Evolutionary conservation across 2,797 vertebrate genomes (phyloP).

Genomic region (Chaetodon trifasciatus): DNA sequence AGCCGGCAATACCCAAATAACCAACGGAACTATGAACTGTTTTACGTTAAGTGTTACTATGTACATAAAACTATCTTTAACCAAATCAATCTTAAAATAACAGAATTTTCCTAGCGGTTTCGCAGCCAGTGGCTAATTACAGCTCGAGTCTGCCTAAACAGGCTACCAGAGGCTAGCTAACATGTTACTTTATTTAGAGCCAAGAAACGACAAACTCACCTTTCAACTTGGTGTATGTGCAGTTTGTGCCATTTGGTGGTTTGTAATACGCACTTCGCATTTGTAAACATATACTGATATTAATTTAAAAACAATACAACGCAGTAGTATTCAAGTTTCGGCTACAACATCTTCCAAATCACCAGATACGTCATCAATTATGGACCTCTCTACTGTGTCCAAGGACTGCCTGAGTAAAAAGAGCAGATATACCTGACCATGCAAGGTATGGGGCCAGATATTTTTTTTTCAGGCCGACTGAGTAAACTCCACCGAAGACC

Average conservation of each 20-base stretch:
- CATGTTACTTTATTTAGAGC: not conserved
- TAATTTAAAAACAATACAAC: conserved; percentile 21
- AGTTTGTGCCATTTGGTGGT: conserved; percentile 59
- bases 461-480: not conserved
- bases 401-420: conserved; percentile 66
- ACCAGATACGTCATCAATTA: conserved; percentile 55
- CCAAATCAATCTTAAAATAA: not conserved
- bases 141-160: not conserved
- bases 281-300: not conserved
- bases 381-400: conserved; percentile 44
- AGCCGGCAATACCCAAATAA: not conserved
- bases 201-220: conserved; percentile 54
- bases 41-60: fast-evolving
- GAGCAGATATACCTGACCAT: not conserved
- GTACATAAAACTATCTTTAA: fast-evolving
- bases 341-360: conserved; percentile 60
- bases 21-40: fast-evolving
- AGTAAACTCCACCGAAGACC: not conserved
- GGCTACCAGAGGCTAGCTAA: conserved; percentile 45
- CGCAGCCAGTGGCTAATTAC: conserved; percentile 15
- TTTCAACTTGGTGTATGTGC: conserved; percentile 64
- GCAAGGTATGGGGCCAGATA: not conserved
- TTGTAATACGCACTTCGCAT: conserved; percentile 56
- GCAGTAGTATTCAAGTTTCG: conserved; percentile 30
- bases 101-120: not conserved